These are phyloP conservation scores for Oscheius sp. DNA, from an alignment of 1,140 invertebrate species.

Conservation along the genomic window DNA sequence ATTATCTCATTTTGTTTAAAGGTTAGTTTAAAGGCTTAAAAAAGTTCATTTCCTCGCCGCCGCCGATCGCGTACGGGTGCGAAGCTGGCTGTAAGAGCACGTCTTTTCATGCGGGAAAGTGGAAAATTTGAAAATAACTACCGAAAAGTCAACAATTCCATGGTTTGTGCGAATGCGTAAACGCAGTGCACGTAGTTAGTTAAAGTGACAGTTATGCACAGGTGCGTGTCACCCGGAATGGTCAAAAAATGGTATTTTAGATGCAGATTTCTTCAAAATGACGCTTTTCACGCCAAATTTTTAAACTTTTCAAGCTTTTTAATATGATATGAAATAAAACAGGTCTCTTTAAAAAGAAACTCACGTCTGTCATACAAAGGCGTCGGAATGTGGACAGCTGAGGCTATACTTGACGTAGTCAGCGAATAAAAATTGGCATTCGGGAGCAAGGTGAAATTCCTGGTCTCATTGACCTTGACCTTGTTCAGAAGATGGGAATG, in stretches of 20 bases:
- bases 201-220: too few relatives aligned
- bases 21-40: too few relatives aligned
- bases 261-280: too few relatives aligned
- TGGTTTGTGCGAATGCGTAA: not conserved
- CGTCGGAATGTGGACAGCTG: conserved; percentile 60
- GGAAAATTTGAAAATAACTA: conserved; percentile 1
- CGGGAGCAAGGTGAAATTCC: conserved; percentile 37
- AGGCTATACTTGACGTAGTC: conserved; percentile 50
- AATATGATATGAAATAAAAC: conserved; percentile 7
- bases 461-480: conserved; percentile 32
- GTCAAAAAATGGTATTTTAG: too few relatives aligned
- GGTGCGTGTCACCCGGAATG: too few relatives aligned
- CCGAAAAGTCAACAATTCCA: not conserved
- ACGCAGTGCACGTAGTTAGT: too few relatives aligned
- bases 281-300: too few relatives aligned
- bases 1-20: too few relatives aligned
- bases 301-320: too few relatives aligned
- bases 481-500: conserved; percentile 12
- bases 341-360: conserved; percentile 27
- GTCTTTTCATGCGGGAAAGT: not conserved
- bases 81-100: too few relatives aligned
- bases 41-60: too few relatives aligned
- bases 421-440: conserved; percentile 60
- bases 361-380: conserved; percentile 59
- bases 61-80: too few relatives aligned